Percentiles rank a stretch among this genome's conserved stretches.
These are phyloP conservation scores for Parotocinclus haroldoi DNA, from an alignment of 2,797 vertebrate genomes.

Conservation along the genomic window DNA sequence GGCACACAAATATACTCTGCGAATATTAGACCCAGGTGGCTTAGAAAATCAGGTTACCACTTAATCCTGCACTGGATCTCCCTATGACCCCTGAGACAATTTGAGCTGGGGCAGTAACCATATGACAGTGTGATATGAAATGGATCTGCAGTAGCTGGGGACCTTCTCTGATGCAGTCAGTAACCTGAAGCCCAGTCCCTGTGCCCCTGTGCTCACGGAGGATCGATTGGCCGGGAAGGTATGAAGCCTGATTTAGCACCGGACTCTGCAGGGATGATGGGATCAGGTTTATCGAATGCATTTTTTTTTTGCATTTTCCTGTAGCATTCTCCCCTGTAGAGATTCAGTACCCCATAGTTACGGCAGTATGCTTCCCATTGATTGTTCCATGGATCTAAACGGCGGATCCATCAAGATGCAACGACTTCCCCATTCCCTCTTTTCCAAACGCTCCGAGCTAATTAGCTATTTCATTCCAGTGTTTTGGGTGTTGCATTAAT, in stretches of 20 bases:
- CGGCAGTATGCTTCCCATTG: background rate
- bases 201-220: conserved; percentile 30
- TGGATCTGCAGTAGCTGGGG: conserved; percentile 60
- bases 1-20: background rate
- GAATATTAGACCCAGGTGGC: background rate
- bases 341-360: background rate
- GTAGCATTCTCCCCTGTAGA: background rate
- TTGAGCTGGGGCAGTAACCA: conserved; percentile 50
- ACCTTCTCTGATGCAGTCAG: conserved; percentile 46
- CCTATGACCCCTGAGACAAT: conserved; percentile 7
- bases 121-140: conserved; percentile 69
- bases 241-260: conserved; percentile 15
- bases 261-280: background rate
- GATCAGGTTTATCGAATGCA: conserved; percentile 13
- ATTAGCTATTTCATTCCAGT: conserved; percentile 19
- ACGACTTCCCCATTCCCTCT: background rate
- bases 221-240: conserved; percentile 24
- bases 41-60: background rate
- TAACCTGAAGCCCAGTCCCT: conserved; percentile 56
- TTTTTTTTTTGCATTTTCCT: background rate
- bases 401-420: background rate
- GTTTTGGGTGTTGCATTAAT: conserved; percentile 35
- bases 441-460: conserved; percentile 6
- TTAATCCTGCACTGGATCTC: background rate
- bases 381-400: conserved; percentile 4